These are phyloP conservation scores for Metallyticus violacea DNA, from an alignment of 2,888 invertebrate genomes.

Conservation along the genomic window DNA sequence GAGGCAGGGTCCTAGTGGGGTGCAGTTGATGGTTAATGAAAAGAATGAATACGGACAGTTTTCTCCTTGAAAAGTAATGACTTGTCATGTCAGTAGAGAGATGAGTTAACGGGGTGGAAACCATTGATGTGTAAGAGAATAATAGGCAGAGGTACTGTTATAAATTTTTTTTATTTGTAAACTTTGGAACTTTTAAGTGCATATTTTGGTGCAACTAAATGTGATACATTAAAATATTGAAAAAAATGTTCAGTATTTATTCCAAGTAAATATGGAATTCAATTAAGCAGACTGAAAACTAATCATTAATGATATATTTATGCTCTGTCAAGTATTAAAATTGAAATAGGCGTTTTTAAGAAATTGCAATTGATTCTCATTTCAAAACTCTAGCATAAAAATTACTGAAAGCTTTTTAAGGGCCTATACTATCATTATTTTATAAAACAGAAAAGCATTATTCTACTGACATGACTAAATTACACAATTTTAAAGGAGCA, in stretches of 20 bases:
- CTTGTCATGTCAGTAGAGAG: neutral
- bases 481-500: neutral
- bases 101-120: too few relatives aligned
- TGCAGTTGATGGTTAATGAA: conserved; percentile 6
- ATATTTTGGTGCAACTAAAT: too few relatives aligned
- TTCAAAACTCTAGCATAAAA: neutral
- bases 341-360: too few relatives aligned
- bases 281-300: too few relatives aligned
- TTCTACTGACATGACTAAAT: neutral
- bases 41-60: neutral
- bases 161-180: neutral
- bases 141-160: too few relatives aligned
- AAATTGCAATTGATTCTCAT: neutral
- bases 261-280: too few relatives aligned
- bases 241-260: too few relatives aligned
- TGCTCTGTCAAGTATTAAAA: too few relatives aligned
- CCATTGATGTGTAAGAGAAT: neutral
- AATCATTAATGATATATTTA: too few relatives aligned
- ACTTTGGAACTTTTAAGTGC: neutral
- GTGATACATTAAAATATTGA: too few relatives aligned
- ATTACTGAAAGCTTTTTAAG: neutral
- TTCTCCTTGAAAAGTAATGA: too few relatives aligned
- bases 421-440: neutral
- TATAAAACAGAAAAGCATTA: too few relatives aligned
- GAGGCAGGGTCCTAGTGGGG: conserved; percentile 15